phyloP scores from a whole-genome alignment of 2,888 invertebrate genomes.

The Amphipyra tragopoginis region DNA sequence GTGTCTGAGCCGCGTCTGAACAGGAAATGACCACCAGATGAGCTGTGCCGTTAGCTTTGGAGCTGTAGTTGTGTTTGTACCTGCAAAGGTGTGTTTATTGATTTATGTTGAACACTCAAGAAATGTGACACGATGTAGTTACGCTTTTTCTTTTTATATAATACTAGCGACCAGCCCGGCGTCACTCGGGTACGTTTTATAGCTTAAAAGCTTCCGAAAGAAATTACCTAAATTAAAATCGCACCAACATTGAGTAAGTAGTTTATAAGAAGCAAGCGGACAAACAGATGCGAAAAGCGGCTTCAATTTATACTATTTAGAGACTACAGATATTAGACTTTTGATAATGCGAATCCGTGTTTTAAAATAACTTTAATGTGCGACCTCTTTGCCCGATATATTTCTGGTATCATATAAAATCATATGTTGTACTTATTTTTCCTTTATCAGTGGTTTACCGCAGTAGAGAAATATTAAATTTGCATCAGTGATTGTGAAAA shows the following conservation, averaged over 20 bases:
- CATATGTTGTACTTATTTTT: no score
- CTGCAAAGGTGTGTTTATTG: slow-evolving; percentile 12
- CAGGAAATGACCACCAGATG: slow-evolving; percentile 86
- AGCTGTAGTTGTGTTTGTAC: slow-evolving; percentile 34
- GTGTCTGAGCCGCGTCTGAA: slow-evolving; percentile 79
- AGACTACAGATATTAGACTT: no score
- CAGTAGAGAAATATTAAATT: slow-evolving; percentile 26
- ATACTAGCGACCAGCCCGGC: no score
- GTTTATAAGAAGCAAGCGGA: no score
- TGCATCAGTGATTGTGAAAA: slow-evolving; percentile 51
- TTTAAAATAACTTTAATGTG: no score
- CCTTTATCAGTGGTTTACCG: background rate
- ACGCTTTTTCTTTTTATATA: background rate
- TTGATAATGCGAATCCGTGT: no score
- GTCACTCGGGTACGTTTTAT: no score
- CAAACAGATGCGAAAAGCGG: no score
- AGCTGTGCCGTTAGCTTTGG: slow-evolving; percentile 72
- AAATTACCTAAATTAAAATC: no score
- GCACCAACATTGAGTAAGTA: no score
- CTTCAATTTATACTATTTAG: no score
- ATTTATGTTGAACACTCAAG: slow-evolving; percentile 7
- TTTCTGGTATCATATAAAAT: slow-evolving; percentile 16
- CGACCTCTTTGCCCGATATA: slow-evolving; percentile 5
- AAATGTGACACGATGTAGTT: background rate
- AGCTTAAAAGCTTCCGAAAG: no score